A percentile compares a stretch with the other conserved stretches of the same genome.
Conservation (phyloP, 2,888 invertebrate species). For the Formica aserva region DNA sequence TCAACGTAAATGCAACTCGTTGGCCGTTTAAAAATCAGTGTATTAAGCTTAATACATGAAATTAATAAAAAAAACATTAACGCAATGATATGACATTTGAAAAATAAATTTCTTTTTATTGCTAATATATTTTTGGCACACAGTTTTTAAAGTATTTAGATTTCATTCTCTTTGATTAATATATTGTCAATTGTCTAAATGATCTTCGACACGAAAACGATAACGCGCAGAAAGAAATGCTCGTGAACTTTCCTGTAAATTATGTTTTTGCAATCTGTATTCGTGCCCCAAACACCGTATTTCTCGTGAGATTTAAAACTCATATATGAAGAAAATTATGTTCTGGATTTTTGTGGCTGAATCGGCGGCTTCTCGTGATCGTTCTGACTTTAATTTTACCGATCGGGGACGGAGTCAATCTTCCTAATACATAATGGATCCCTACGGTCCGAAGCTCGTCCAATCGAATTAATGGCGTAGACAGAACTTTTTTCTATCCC, state of each 20-base stretch:
- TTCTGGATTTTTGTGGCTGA: conserved; percentile 63
- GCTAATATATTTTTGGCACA: neutral
- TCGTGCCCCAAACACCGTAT: conserved; percentile 29
- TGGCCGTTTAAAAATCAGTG: neutral
- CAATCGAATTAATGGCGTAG: conserved; percentile 77
- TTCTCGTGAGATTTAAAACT: conserved; percentile 38
- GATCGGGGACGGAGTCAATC: conserved; percentile 60
- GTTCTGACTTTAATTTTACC: conserved; percentile 68
- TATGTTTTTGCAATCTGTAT: conserved; percentile 23
- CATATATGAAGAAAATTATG: conserved; percentile 60
- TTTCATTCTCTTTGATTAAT: neutral
- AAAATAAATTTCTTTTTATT: neutral
- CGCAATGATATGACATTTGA: neutral
- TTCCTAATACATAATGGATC: conserved; percentile 77
- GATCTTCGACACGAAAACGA: conserved; percentile 9
- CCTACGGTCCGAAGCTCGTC: conserved; percentile 67
- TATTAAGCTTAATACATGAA: neutral
- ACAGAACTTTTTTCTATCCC: conserved; percentile 67
- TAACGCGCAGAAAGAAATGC: neutral
- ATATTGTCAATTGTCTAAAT: neutral
- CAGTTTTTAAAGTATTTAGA: neutral
- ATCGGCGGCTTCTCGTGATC: conserved; percentile 65
- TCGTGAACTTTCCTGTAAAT: conserved; percentile 28
- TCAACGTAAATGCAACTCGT: neutral
- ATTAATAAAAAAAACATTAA: neutral